Evolutionary conservation across 2,888 invertebrate species (phyloP).

Genomic region (Agrilus biguttatus): DNA sequence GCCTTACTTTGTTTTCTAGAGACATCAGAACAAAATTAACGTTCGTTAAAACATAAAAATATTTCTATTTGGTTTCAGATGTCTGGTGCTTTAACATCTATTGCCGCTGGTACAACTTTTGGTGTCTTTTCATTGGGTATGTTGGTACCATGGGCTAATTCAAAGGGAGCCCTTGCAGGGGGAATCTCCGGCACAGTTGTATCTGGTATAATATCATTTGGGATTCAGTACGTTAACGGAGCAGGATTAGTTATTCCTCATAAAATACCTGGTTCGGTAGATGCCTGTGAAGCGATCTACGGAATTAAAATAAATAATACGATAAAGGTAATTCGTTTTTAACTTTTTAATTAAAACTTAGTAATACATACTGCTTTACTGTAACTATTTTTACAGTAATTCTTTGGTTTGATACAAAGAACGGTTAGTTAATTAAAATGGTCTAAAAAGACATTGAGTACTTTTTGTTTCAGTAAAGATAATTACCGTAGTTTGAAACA

Average conservation of each 20-base stretch:
- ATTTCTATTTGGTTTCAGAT: conserved; percentile 27
- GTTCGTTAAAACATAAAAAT: no score
- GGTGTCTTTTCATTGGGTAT: conserved; percentile 75
- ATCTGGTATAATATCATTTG: conserved; percentile 49
- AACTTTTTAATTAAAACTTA: not conserved
- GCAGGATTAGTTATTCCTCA: conserved; percentile 42
- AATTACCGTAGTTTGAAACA: no score
- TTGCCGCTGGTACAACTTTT: conserved; percentile 69
- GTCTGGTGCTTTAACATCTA: conserved; percentile 65
- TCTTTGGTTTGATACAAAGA: no score
- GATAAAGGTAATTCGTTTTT: conserved; percentile 24
- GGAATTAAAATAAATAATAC: conserved; percentile 19
- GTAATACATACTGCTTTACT: no score
- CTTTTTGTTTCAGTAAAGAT: no score
- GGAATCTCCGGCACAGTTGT: conserved; percentile 45
- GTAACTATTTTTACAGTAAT: no score
- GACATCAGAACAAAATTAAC: no score
- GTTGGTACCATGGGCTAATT: conserved; percentile 66
- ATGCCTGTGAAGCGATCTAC: conserved; percentile 27
- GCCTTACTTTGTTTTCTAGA: no score
- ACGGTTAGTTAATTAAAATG: no score
- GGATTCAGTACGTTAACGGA: conserved; percentile 51
- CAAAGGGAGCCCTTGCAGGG: conserved; percentile 46
- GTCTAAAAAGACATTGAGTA: no score
- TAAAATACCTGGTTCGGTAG: conserved; percentile 37